Conservation (phyloP, 35 echinoderm and acorn worm species). For the Antedon bifida region DNA sequence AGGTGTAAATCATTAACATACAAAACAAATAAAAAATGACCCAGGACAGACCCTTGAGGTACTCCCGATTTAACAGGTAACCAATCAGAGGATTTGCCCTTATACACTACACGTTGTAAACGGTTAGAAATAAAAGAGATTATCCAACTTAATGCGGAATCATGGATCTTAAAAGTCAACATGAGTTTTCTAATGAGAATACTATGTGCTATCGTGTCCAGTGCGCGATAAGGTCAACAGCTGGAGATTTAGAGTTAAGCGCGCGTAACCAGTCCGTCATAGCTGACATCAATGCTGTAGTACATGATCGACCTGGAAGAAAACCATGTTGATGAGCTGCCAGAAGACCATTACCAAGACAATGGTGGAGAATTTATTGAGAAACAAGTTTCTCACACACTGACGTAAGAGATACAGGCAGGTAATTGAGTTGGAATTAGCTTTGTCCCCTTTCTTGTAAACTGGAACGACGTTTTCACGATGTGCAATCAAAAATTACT, state of each 20-base stretch:
- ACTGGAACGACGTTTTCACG: too few relatives aligned
- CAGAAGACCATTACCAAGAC: background rate
- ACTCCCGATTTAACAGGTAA: background rate
- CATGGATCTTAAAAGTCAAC: background rate
- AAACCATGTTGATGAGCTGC: background rate
- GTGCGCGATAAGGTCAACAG: background rate
- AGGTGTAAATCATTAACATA: background rate
- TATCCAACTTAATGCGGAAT: background rate
- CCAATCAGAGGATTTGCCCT: background rate
- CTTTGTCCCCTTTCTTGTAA: too few relatives aligned
- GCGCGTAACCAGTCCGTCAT: background rate
- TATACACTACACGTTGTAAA: background rate
- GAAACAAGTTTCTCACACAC: background rate
- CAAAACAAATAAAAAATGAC: background rate
- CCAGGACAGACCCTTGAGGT: background rate
- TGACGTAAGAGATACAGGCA: background rate
- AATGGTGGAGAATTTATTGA: too few relatives aligned
- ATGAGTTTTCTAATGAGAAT: background rate
- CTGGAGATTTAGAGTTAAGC: background rate
- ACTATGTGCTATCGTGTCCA: background rate
- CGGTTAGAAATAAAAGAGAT: background rate
- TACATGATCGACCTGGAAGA: background rate
- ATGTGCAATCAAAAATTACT: too few relatives aligned
- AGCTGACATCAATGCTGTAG: background rate
- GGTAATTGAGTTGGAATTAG: too few relatives aligned